A percentile compares a stretch with the other conserved stretches of the same genome.
Conservation (phyloP, 2,797 vertebrate genomes). For the Delichon dasypus region DNA sequence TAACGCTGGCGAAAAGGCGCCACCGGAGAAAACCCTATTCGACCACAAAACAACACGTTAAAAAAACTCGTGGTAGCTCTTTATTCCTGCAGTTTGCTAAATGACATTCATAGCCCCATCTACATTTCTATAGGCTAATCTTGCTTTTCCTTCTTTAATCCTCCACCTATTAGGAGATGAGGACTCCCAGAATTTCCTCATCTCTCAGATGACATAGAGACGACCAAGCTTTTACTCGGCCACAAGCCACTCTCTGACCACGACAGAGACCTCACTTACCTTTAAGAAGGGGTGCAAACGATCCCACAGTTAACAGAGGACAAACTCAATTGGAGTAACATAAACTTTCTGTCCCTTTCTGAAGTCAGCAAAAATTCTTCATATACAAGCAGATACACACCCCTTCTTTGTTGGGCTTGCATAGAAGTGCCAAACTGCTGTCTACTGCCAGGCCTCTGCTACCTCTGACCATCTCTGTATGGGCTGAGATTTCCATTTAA, state of each 20-base stretch:
- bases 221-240: background rate
- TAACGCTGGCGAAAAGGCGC: background rate
- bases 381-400: background rate
- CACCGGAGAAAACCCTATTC: background rate
- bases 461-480: background rate
- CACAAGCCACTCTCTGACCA: background rate
- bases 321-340: background rate
- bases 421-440: background rate
- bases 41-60: background rate
- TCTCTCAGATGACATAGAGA: background rate
- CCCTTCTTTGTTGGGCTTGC: background rate
- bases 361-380: background rate
- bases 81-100: background rate
- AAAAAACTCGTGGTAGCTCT: background rate
- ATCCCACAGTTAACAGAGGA: background rate
- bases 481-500: background rate
- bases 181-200: background rate
- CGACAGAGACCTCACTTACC: background rate
- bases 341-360: background rate
- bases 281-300: background rate
- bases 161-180: background rate
- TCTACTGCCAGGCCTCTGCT: background rate
- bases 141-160: background rate
- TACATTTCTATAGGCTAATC: conserved; percentile 11
- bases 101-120: background rate